Evolutionary conservation across 2,797 vertebrate genomes (phyloP).

Genomic region (Silurus aristotelis): DNA sequence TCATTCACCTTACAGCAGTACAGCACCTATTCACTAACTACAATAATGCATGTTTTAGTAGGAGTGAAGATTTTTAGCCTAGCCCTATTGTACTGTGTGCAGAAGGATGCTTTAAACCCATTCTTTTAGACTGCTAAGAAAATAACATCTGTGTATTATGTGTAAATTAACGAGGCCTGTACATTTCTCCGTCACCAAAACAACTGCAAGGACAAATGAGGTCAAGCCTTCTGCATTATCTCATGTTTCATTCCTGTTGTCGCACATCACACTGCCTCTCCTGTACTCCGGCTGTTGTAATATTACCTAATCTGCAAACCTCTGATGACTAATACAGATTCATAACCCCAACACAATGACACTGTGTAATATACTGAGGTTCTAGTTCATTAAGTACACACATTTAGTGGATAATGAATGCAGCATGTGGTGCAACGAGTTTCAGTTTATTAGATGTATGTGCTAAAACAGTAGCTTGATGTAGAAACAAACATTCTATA

Average conservation of each 20-base stretch:
- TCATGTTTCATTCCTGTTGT: constrained; percentile 28
- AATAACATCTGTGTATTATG: not conserved
- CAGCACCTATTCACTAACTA: not conserved
- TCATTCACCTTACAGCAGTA: not conserved
- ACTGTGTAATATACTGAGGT: not conserved
- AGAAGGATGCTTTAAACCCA: not conserved
- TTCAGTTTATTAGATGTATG: not conserved
- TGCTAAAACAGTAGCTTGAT: not conserved
- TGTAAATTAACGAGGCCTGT: constrained; percentile 37
- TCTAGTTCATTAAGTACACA: constrained; percentile 1
- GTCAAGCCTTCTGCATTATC: constrained; percentile 34
- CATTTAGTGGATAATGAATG: not conserved
- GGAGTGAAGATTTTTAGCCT: not conserved
- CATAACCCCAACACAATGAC: not conserved
- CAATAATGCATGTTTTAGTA: constrained; percentile 4
- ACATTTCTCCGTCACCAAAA: constrained; percentile 38
- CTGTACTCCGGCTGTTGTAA: not conserved
- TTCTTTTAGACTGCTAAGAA: not conserved
- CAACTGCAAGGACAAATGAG: constrained; percentile 44
- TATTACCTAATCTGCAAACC: constrained; percentile 1
- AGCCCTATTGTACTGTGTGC: not conserved
- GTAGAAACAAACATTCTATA: not conserved
- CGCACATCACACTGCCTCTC: not conserved
- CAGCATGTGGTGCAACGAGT: not conserved
- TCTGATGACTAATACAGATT: not conserved